Evolutionary conservation across 2,113 vertebrate genomes (phyloP).

Genomic region (Ciconia maguari): DNA sequence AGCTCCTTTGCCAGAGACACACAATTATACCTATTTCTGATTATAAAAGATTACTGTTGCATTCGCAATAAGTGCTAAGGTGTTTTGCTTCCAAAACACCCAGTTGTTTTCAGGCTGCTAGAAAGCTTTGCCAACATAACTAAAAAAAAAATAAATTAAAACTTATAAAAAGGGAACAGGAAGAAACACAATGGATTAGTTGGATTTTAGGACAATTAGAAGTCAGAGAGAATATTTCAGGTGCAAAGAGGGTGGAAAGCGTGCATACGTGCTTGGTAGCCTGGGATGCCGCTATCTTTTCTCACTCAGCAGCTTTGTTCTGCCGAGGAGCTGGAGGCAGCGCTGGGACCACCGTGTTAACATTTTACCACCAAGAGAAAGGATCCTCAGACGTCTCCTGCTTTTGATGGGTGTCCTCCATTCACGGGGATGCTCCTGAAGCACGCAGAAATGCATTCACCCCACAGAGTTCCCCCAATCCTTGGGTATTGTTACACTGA

Average conservation of each 20-base stretch:
- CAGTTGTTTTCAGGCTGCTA: not conserved
- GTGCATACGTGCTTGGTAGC: not conserved
- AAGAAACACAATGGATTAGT: not conserved
- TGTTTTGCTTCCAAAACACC: not conserved
- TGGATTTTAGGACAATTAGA: not conserved
- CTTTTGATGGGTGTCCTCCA: not conserved
- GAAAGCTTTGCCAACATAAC: not conserved
- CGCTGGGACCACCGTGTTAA: accelerated
- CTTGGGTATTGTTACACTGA: not conserved
- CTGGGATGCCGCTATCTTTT: not conserved
- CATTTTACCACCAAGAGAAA: not conserved
- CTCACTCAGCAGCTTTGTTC: not conserved
- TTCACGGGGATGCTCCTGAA: not conserved
- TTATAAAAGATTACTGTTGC: not conserved
- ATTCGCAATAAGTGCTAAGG: not conserved
- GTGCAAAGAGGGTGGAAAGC: not conserved
- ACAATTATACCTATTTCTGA: slow-evolving; percentile 43
- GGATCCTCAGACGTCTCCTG: not conserved
- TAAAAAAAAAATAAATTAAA: not conserved
- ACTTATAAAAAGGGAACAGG: not conserved
- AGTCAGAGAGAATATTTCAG: not conserved
- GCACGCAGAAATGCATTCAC: not conserved
- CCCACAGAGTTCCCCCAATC: accelerated
- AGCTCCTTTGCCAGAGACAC: slow-evolving; percentile 40
- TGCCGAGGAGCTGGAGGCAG: not conserved